These are phyloP conservation scores for Drymonia ruficornis DNA, from an alignment of 2,888 invertebrate genomes.

Conservation along the genomic window DNA sequence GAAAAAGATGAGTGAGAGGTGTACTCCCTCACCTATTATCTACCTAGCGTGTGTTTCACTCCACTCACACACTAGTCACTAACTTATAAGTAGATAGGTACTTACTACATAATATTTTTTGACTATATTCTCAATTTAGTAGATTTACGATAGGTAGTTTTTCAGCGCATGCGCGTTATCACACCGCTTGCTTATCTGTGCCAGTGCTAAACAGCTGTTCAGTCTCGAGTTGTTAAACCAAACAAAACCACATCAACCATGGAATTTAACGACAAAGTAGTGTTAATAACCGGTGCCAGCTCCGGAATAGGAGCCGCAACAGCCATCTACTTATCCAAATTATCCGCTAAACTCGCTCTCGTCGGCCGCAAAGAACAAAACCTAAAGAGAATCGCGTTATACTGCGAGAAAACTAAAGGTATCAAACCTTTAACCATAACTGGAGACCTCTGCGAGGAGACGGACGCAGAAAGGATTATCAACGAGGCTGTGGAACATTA, in stretches of 20 bases:
- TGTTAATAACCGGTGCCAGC: slow-evolving; percentile 88
- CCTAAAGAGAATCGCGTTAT: slow-evolving; percentile 66
- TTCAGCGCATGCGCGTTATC: slow-evolving; percentile 28
- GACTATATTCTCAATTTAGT: background rate
- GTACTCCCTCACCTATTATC: too few species aligned
- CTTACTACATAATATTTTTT: too few species aligned
- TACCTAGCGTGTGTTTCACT: too few species aligned
- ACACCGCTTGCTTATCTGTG: background rate
- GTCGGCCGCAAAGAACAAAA: slow-evolving; percentile 81
- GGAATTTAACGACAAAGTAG: slow-evolving; percentile 86
- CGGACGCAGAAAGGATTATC: slow-evolving; percentile 87
- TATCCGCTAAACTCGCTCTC: slow-evolving; percentile 86
- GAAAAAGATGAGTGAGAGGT: too few species aligned
- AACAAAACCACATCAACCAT: slow-evolving; percentile 51
- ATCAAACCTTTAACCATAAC: slow-evolving; percentile 83
- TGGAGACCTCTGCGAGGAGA: slow-evolving; percentile 88
- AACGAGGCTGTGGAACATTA: slow-evolving; percentile 88
- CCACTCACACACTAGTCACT: too few species aligned
- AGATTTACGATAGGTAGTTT: background rate
- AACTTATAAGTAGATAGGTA: too few species aligned
- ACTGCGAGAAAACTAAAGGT: slow-evolving; percentile 83
- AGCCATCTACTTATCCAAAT: slow-evolving; percentile 87
- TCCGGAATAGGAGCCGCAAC: slow-evolving; percentile 91
- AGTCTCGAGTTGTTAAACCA: slow-evolving; percentile 26
- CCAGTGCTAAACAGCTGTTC: slow-evolving; percentile 34